Conservation (phyloP, 2,888 invertebrate genomes). For the Cephus runcator region DNA sequence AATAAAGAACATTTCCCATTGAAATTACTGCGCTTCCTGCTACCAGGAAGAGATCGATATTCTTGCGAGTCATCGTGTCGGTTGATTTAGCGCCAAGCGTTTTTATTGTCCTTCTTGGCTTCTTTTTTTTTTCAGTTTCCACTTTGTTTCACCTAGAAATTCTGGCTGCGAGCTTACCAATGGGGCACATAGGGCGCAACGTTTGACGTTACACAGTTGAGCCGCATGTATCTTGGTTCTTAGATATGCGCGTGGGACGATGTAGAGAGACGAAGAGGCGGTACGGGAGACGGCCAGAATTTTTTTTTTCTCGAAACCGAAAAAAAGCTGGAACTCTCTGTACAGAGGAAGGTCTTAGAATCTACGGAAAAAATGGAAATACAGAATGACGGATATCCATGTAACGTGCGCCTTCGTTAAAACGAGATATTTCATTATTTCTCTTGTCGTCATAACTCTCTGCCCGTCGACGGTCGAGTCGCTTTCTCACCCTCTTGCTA, state of each 20-base stretch:
- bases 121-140: not conserved
- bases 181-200: not conserved
- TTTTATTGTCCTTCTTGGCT: not conserved
- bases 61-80: not conserved
- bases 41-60: not conserved
- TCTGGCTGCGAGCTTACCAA: not conserved
- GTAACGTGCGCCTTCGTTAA: constrained; percentile 22
- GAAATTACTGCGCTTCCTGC: not conserved
- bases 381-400: constrained; percentile 17
- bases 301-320: not conserved
- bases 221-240: no score
- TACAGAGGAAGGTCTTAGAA: not conserved
- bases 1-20: not conserved
- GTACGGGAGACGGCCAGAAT: not conserved
- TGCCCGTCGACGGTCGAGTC: not conserved
- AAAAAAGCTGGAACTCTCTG: not conserved
- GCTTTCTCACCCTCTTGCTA: not conserved
- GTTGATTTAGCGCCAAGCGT: not conserved
- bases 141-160: not conserved
- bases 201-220: not conserved
- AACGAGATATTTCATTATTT: constrained; percentile 28
- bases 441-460: not conserved
- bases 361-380: constrained; percentile 9
- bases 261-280: not conserved
- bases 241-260: not conserved